phyloP scores from a whole-genome alignment of 2,888 invertebrate species.

The Stenichneumon culpator region DNA sequence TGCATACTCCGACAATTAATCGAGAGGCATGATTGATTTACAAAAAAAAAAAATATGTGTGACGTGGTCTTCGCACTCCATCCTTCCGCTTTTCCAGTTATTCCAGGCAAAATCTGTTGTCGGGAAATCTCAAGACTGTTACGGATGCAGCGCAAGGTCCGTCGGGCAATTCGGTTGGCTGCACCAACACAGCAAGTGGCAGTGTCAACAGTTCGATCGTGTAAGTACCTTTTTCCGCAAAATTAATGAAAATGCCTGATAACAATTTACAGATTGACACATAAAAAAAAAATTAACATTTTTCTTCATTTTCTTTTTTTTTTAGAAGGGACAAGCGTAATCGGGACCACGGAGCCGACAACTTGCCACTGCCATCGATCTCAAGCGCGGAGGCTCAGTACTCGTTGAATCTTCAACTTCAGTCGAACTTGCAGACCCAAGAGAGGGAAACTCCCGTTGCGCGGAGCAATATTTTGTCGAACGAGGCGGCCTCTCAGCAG shows the following conservation, averaged over 20 bases:
- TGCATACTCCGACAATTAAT: constrained; percentile 27
- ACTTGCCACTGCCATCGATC: constrained; percentile 75
- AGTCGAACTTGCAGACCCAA: constrained; percentile 77
- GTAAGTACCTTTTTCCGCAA: constrained; percentile 62
- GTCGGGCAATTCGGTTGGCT: constrained; percentile 72
- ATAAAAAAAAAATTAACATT: constrained; percentile 18
- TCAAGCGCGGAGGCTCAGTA: constrained; percentile 78
- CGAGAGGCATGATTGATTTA: constrained; percentile 50
- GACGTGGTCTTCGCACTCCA: constrained; percentile 66
- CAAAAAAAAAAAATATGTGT: constrained; percentile 30
- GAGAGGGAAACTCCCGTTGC: constrained; percentile 75
- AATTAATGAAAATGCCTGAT: background rate
- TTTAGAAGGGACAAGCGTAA: constrained; percentile 81
- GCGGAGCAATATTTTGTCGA: constrained; percentile 77
- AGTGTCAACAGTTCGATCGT: constrained; percentile 75
- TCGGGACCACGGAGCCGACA: constrained; percentile 79
- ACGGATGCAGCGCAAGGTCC: constrained; percentile 73
- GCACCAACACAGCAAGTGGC: constrained; percentile 73
- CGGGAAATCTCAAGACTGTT: constrained; percentile 89
- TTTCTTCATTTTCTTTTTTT: constrained; percentile 23
- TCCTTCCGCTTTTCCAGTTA: constrained; percentile 88
- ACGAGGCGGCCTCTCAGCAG: constrained; percentile 74
- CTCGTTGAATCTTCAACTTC: constrained; percentile 79
- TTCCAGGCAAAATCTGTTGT: constrained; percentile 95
- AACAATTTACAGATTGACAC: background rate